Conservation (phyloP, 2,113 vertebrate genomes). For the Gymnorhina tibicen region DNA sequence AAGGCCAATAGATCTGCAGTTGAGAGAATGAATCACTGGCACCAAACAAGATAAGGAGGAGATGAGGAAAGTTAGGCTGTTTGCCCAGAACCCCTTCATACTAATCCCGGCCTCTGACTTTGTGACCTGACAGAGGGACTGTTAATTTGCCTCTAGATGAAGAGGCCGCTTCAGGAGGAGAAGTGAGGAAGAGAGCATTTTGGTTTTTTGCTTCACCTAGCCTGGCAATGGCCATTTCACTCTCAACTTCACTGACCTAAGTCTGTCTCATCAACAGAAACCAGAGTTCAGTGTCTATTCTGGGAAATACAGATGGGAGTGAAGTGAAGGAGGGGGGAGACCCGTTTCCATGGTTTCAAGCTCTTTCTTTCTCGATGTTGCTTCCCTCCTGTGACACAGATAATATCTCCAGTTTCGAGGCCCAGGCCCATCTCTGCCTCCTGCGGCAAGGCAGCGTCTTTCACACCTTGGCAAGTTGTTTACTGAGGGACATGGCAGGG, state of each 20-base stretch:
- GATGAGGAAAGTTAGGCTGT: conserved; percentile 11
- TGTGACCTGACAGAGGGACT: background rate
- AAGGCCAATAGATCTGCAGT: background rate
- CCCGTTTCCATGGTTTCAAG: conserved; percentile 66
- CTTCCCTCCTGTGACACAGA: conserved; percentile 29
- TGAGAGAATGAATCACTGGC: conserved; percentile 14
- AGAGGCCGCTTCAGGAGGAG: background rate
- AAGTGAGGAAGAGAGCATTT: background rate
- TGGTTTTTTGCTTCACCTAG: background rate
- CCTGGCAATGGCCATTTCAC: background rate
- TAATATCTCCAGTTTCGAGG: background rate
- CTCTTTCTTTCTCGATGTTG: background rate
- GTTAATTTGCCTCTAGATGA: background rate
- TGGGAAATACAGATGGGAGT: conserved; percentile 53
- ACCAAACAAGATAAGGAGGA: background rate
- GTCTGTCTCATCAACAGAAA: conserved; percentile 48
- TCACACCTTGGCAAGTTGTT: background rate
- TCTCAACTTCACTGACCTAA: conserved; percentile 23
- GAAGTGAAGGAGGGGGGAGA: conserved; percentile 4
- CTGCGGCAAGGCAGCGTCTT: background rate
- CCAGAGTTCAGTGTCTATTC: conserved; percentile 56
- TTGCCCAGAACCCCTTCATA: background rate
- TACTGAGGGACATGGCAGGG: background rate
- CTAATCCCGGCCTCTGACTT: background rate
- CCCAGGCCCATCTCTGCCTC: background rate